Percentiles rank a stretch among this genome's conserved stretches.
Evolutionary conservation across 2,113 vertebrate genomes (phyloP).

Genomic region (Cyprinodon brontotheroides): DNA sequence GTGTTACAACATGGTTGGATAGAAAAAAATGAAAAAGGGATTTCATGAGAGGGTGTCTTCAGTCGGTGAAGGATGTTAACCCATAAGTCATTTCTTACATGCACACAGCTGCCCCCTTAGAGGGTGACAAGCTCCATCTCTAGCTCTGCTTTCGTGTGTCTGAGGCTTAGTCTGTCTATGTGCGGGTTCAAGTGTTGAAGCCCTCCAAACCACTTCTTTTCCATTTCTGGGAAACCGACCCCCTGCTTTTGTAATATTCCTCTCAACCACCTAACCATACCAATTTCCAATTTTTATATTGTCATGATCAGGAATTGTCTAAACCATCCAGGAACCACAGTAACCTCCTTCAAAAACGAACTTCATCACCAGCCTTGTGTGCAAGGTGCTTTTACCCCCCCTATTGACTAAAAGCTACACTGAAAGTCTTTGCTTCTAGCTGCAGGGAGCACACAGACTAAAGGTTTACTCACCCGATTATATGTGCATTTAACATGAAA

Average conservation of each 20-base stretch:
- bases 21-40: constrained; percentile 9
- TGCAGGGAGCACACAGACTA: constrained; percentile 27
- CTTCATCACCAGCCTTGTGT: constrained; percentile 58
- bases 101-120: constrained; percentile 44
- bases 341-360: constrained; percentile 73
- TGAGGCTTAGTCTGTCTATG: constrained; percentile 49
- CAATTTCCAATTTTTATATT: constrained; percentile 62
- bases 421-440: constrained; percentile 61
- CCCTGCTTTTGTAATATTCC: constrained; percentile 73
- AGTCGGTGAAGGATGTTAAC: constrained; percentile 48
- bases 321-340: constrained; percentile 76
- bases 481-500: too few species aligned
- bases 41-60: constrained; percentile 18
- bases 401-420: constrained; percentile 39
- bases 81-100: constrained; percentile 53
- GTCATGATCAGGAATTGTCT: constrained; percentile 75
- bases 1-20: constrained; percentile 58
- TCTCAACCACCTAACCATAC: constrained; percentile 59
- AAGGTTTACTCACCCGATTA: neutral
- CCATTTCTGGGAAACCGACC: constrained; percentile 80
- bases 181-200: constrained; percentile 64
- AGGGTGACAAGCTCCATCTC: constrained; percentile 28
- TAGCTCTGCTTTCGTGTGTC: constrained; percentile 64
- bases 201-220: constrained; percentile 74
- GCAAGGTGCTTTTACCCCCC: constrained; percentile 59